A percentile compares a stretch with the other conserved stretches of the same genome.
These are phyloP conservation scores for Ammodytes dubius DNA, from an alignment of 2,113 vertebrate species.

Conservation along the genomic window DNA sequence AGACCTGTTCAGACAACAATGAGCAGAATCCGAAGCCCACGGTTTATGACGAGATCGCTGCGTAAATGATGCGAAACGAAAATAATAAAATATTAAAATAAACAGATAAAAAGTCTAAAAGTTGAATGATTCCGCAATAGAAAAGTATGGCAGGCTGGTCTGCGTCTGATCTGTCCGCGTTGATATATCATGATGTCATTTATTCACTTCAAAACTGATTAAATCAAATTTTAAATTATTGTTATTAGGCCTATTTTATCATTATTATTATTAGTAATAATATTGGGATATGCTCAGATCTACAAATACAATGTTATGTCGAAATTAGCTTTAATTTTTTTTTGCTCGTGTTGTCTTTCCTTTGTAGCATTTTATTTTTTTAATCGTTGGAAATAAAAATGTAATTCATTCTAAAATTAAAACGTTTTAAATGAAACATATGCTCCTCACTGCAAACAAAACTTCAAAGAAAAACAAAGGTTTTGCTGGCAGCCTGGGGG, in stretches of 20 bases:
- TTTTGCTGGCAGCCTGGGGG: too few species aligned
- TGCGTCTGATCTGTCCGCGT: not conserved
- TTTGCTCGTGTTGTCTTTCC: too few species aligned
- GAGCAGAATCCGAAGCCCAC: not conserved
- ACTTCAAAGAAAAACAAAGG: too few species aligned
- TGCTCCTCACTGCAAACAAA: too few species aligned
- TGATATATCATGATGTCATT: not conserved
- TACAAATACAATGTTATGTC: not conserved
- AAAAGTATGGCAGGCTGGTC: not conserved
- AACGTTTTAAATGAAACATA: too few species aligned
- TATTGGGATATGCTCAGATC: not conserved
- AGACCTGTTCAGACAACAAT: conserved; percentile 49
- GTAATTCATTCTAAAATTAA: too few species aligned
- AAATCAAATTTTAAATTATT: not conserved
- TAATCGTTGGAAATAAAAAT: too few species aligned
- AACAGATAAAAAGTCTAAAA: not conserved
- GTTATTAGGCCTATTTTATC: too few species aligned
- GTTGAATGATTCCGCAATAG: not conserved
- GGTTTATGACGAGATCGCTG: not conserved
- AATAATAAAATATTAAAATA: not conserved
- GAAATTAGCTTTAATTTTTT: too few species aligned
- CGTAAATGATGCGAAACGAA: not conserved
- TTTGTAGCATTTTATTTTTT: too few species aligned
- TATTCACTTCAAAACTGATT: conserved; percentile 5
- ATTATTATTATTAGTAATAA: not conserved